phyloP scores from a whole-genome alignment of 1,140 invertebrate species.

The Dinoponera quadriceps region DNA sequence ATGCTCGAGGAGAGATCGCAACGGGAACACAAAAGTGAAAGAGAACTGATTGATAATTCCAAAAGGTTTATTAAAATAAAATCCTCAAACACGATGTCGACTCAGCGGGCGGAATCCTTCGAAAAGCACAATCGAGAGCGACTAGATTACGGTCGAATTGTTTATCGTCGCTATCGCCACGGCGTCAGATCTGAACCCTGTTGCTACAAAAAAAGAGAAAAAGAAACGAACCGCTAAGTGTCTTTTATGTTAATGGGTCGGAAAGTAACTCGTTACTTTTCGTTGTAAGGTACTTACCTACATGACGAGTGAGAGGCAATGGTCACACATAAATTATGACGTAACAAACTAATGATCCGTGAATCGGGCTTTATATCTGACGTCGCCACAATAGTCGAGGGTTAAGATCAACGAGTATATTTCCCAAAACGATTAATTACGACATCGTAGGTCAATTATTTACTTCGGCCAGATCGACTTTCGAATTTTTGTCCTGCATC shows the following conservation, averaged over 20 bases:
- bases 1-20: background rate
- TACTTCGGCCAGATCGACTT: too few relatives aligned
- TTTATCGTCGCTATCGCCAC: conserved; percentile 1
- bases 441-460: too few relatives aligned
- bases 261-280: conserved; percentile 6
- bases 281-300: background rate
- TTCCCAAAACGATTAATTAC: too few relatives aligned
- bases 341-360: background rate
- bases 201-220: background rate
- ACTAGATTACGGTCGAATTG: background rate
- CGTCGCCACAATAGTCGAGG: background rate
- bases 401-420: background rate
- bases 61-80: conserved; percentile 43
- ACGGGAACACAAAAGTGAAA: conserved; percentile 20
- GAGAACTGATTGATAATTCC: background rate
- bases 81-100: conserved; percentile 19
- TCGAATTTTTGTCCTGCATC: too few relatives aligned
- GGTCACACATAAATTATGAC: background rate
- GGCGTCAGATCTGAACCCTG: background rate
- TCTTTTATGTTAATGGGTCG: background rate
- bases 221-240: background rate
- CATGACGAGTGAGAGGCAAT: background rate
- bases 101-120: background rate
- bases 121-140: background rate
- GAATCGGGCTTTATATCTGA: background rate